Evolutionary conservation across 2,888 invertebrate species (phyloP), one percentile per base, ranked within the genome.

Genomic region (Clunio marinus): DNA sequence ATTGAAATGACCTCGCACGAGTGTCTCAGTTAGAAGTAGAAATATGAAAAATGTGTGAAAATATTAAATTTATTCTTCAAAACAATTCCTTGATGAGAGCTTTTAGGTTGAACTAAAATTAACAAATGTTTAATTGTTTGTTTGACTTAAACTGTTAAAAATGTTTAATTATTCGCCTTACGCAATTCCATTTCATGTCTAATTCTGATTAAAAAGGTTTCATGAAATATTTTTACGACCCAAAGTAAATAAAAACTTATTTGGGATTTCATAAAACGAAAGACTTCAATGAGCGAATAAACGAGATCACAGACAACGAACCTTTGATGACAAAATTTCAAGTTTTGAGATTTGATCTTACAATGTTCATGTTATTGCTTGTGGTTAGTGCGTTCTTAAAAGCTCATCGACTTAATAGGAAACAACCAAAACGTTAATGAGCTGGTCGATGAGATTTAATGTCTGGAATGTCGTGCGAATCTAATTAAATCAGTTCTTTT

Each of bases 251-350:
- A n/a, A n/a, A n/a, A n/a, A n/a, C n/a, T 32, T 32, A 7, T 32
- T 32, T 32, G 32, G 32, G 4, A 8, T 32, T 4, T 32, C 32
- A 10, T 10, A 32, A 41, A 41, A 41, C n/a, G 41, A 41, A 41
- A 41, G 41, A 41, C 41, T 41, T 41, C 41, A 41, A 41, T n/a
- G 41, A n/a, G 41, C 41, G 41, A n/a, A 3, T n/a, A n/a, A n/a
- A n/a, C n/a, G n/a, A n/a, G n/a, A n/a, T n/a, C n/a, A n/a, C 41
- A n/a, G 32, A 10, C 32, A 10, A 32, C 2, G 41, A 41, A 41
- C n/a, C n/a, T n/a, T n/a, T n/a, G n/a, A n/a, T 2, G 7, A 10
- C 32, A 32, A 41, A 41, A 15, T n/a, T 41, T 41, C 41, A 41
- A 41, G 41, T 41, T 41, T 41, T n/a, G 41, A n/a, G 10, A n/a